Evolutionary conservation across 2,113 vertebrate species (phyloP), one percentile per base, ranked within the genome.

Genomic region (Abramis brama): DNA sequence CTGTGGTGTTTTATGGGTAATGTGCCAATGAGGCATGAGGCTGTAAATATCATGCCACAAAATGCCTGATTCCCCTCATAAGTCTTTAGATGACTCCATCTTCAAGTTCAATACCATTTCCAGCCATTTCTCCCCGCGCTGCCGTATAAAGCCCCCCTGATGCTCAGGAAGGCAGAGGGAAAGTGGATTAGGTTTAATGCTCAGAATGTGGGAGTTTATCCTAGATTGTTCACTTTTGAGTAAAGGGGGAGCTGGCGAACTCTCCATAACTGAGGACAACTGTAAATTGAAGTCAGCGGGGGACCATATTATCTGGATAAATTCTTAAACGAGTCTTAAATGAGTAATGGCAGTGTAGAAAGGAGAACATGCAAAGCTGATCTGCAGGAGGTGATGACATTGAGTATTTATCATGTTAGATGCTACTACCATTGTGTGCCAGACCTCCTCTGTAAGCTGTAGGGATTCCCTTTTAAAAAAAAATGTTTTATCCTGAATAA

Each of bases 111-210:
- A 33, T 36, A 19, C 39, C 73, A 15, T 70, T 36, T 50, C 5
- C 71, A 33, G 47, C 64, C 57, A 73, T n/a, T 75, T 76, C 68
- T 45, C 81, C 25, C 50, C 86, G 79, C 77, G 82, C 78, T 84
- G 83, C 10, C 52, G 11, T 27, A 91, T 87, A 92, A 91, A 93
- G 92, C 86, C 92, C 91, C 87, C 91, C 89, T 81, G 89, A 89
- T 88, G 88, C 89, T 79, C 87, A 12, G 87, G 83, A 87, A 85
- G 86, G 87, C 79, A 19, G 71, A 85, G 62, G 79, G 70, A 89
- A 85, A 91, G 88, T 89, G 89, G 88, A 92, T 93, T 91, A 92
- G 73, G 84, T 75, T 81, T 80, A 87, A 81, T 52, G 59, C 79
- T 73, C 79, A 82, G 62, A 62, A 80, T 73, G 57, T 70, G 83